A percentile compares a stretch with the other conserved stretches of the same genome.
Evolutionary conservation across 2,888 invertebrate species (phyloP).

Genomic region (Cephus pulcher): DNA sequence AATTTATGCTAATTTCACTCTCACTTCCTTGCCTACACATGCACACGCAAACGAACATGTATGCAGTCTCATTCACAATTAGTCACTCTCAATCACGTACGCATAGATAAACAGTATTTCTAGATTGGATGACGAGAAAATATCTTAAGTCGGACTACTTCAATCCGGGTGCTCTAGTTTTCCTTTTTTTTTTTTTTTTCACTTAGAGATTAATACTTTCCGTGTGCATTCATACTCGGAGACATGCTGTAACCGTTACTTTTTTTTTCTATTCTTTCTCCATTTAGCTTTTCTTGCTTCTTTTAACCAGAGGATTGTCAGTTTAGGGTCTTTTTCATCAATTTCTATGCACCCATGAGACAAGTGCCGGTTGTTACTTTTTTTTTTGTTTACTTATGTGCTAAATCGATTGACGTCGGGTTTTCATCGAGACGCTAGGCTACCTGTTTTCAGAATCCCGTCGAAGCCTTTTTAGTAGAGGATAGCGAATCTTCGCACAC

Average conservation of each 20-base stretch:
- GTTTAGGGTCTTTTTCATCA: constrained; percentile 51
- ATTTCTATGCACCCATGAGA: constrained; percentile 10
- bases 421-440: background rate
- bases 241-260: constrained; percentile 23
- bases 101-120: background rate
- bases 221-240: constrained; percentile 36
- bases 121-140: background rate
- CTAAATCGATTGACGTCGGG: background rate
- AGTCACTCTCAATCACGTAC: background rate
- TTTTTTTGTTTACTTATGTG: background rate
- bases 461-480: background rate
- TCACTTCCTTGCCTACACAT: constrained; percentile 19
- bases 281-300: background rate
- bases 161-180: background rate
- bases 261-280: background rate
- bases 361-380: background rate
- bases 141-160: constrained; percentile 12
- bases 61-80: background rate
- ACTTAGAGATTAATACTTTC: constrained; percentile 60
- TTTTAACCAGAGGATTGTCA: constrained; percentile 50
- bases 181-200: constrained; percentile 13
- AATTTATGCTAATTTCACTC: constrained; percentile 2
- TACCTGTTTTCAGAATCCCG: background rate
- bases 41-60: constrained; percentile 1
- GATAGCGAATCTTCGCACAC: background rate